Base-by-base conservation (phyloP, 2,888 invertebrate species). In the Apamea epomidion region DNA sequence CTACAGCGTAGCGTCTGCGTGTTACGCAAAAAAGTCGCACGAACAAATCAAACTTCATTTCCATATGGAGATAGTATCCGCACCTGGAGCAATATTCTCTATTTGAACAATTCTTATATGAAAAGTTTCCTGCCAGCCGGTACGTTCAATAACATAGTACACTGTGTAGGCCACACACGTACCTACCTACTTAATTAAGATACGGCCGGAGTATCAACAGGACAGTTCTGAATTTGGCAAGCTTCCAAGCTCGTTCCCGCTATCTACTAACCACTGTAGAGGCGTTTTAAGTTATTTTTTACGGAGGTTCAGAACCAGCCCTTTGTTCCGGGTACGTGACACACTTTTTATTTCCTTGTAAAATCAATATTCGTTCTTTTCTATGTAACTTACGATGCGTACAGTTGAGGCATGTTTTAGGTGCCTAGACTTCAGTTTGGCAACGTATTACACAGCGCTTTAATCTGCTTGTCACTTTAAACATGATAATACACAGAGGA, bases 151-250 rank as follows among this genome's bases (percentile, higher is more conserved):
- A 78, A 37, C 64, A 67, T 14, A 37, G 29, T 62, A 74, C 29
- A 54, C 16, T 54, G 51, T 72, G 76, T 76, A 86, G 45, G 78
- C 78, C 73, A 82, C 74, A 87, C 87, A 88, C 82, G 88, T 89
- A 85, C 70, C 69, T 68, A 65, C 69, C 76, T 85, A 86, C 90
- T 81, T 89, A 90, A 90, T 90, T 90, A 90, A 89, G 91, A 89
- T 86, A 88, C 83, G 80, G 48, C 48, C 48, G 29, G 69, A 81
- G 88, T 84, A 88, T 84, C 81, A 87, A 84, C 85, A 80, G 83
- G 87, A 87, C 81, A 84, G 85, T 88, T 84, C 84, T 29, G 81
- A 71, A 79, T 83, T 60, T 91, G 91, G 91, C 91, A 82, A 64
- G 25, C 67, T 42, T 84, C 91, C 91, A 91, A 78, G 74, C 83